These are phyloP conservation scores for Eupithecia abbreviata DNA, from an alignment of 2,888 invertebrate species.

Conservation along the genomic window DNA sequence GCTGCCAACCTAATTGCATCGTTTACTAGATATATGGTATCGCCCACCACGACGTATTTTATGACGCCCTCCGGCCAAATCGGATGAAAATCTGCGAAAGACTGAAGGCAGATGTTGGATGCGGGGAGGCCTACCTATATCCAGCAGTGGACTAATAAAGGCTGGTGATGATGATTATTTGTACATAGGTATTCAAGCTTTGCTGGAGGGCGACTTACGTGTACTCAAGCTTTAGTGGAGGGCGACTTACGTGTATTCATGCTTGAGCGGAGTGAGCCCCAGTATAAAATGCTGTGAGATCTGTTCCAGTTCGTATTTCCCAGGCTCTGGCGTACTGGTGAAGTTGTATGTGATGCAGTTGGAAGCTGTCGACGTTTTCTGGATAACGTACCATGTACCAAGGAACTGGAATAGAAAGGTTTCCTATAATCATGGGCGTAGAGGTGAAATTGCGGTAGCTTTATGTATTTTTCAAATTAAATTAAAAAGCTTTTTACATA, in stretches of 20 bases:
- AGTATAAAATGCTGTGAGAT: constrained; percentile 87
- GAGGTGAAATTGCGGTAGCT: neutral
- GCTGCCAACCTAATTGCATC: no score
- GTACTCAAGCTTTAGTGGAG: neutral
- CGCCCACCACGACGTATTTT: no score
- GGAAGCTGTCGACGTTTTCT: constrained; percentile 92
- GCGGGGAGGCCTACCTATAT: no score
- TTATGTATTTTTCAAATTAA: neutral
- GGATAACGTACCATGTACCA: constrained; percentile 91
- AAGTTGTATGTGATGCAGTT: constrained; percentile 92
- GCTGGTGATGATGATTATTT: no score
- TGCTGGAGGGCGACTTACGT: constrained; percentile 10
- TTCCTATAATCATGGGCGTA: neutral
- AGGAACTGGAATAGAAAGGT: constrained; percentile 84
- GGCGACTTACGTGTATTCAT: constrained; percentile 86
- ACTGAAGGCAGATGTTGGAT: no score
- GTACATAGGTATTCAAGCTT: no score
- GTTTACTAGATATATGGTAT: no score
- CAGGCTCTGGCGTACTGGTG: constrained; percentile 87
- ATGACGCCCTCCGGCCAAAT: no score
- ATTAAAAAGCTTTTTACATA: no score
- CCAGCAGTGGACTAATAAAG: no score
- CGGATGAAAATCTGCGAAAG: no score
- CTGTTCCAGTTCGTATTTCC: constrained; percentile 88
- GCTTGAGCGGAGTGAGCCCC: constrained; percentile 89